Percentiles rank a stretch among this genome's conserved stretches.
Evolutionary conservation across 2,113 vertebrate species (phyloP).

Genomic region (Thamnaconus septentrionalis): DNA sequence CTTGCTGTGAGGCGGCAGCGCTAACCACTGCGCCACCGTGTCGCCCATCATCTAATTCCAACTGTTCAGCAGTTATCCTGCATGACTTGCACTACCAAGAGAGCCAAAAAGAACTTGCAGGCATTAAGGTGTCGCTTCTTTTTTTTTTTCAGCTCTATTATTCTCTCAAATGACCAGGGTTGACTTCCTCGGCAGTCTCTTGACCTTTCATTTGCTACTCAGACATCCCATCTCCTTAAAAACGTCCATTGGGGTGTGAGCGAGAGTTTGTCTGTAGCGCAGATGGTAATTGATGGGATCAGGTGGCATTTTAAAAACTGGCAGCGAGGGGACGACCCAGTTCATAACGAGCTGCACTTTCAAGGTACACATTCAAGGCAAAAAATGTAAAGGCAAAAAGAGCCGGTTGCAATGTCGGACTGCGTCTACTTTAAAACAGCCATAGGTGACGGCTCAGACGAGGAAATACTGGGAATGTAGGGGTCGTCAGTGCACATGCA

Average conservation of each 20-base stretch:
- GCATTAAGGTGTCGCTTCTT: conserved; percentile 18
- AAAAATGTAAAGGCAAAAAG: neutral
- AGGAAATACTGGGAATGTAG: too few species aligned
- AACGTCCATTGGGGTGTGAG: conserved; percentile 54
- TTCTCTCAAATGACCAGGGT: conserved; percentile 18
- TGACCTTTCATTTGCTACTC: conserved; percentile 39
- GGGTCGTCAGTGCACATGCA: too few species aligned
- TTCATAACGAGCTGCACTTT: conserved; percentile 23
- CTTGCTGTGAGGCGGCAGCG: too few species aligned
- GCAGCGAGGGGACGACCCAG: conserved; percentile 21
- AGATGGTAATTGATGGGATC: conserved; percentile 59
- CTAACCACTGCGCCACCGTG: too few species aligned
- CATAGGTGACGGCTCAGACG: too few species aligned
- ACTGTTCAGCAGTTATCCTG: too few species aligned
- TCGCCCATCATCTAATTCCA: too few species aligned
- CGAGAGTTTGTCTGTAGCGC: conserved; percentile 48
- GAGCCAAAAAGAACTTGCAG: neutral
- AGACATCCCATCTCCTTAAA: conserved; percentile 54
- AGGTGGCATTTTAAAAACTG: conserved; percentile 54
- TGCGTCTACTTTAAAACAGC: too few species aligned
- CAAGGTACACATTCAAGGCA: conserved; percentile 14
- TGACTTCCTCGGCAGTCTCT: conserved; percentile 31
- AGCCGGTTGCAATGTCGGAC: neutral
- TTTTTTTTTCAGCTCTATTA: neutral
- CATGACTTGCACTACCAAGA: neutral